These are phyloP conservation scores for Hermetia illucens DNA, from an alignment of 1,140 invertebrate species.

Conservation along the genomic window DNA sequence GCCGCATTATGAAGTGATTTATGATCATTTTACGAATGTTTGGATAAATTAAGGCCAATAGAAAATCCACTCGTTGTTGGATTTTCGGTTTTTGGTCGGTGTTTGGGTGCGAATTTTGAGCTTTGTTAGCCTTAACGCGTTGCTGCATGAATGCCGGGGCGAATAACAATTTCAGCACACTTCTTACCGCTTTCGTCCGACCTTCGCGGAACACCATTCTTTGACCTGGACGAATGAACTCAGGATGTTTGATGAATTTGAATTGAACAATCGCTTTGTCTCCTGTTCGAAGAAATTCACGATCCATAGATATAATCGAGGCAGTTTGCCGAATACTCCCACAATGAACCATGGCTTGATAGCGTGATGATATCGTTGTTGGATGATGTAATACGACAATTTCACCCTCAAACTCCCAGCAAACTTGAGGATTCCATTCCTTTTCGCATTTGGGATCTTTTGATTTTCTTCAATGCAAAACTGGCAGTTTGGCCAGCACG, in stretches of 20 bases:
- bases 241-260: slow-evolving; percentile 97
- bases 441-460: slow-evolving; percentile 90
- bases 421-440: slow-evolving; percentile 98
- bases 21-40: too few species aligned
- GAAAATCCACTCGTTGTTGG: too few species aligned
- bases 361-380: slow-evolving; percentile 92
- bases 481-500: slow-evolving; percentile 96
- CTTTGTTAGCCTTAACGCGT: slow-evolving; percentile 31
- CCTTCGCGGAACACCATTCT: slow-evolving; percentile 95
- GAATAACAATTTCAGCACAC: slow-evolving; percentile 56
- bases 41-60: too few species aligned
- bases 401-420: slow-evolving; percentile 98
- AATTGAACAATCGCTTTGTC: slow-evolving; percentile 94
- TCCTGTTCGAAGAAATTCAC: slow-evolving; percentile 90
- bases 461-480: slow-evolving; percentile 97
- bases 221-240: slow-evolving; percentile 85
- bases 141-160: slow-evolving; percentile 32
- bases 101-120: too few species aligned
- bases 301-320: slow-evolving; percentile 90
- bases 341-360: slow-evolving; percentile 99
- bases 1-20: too few species aligned
- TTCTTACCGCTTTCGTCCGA: slow-evolving; percentile 93
- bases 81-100: too few species aligned
- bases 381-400: slow-evolving; percentile 97
- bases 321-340: slow-evolving; percentile 97